These are phyloP conservation scores for Coleophora deauratella DNA, from an alignment of 2,888 invertebrate genomes.

Conservation along the genomic window DNA sequence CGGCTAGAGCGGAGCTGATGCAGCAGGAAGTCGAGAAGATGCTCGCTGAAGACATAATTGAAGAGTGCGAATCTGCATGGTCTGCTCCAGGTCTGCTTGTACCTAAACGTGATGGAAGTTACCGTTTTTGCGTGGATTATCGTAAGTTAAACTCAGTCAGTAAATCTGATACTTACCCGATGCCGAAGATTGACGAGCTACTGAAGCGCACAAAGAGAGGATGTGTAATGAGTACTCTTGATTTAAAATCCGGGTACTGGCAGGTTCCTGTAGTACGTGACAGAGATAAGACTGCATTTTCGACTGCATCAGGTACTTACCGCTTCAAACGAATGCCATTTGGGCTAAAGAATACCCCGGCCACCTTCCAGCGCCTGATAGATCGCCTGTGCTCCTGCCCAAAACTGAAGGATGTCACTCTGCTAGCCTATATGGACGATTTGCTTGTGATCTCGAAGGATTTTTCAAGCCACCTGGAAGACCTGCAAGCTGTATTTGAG, in stretches of 20 bases:
- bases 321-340: too few species aligned
- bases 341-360: too few species aligned
- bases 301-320: too few species aligned
- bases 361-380: not conserved
- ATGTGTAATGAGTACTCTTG: too few species aligned
- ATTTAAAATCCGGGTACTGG: too few species aligned
- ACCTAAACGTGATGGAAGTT: conserved; percentile 27
- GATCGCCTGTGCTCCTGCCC: not conserved
- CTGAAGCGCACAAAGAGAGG: too few species aligned
- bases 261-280: too few species aligned
- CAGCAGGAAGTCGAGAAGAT: conserved; percentile 23
- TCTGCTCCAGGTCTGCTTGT: conserved; percentile 32
- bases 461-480: not conserved
- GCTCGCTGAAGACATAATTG: conserved; percentile 29
- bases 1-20: conserved; percentile 14
- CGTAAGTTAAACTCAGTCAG: conserved; percentile 19
- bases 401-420: not conserved
- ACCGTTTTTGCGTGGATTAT: conserved; percentile 34
- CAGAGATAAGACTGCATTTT: conserved; percentile 26
- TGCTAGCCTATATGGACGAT: not conserved
- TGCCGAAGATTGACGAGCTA: conserved; percentile 42
- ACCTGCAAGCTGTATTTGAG: not conserved
- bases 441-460: not conserved
- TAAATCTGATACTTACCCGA: conserved; percentile 26
- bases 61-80: conserved; percentile 38